Percentiles rank a stretch among this genome's conserved stretches.
Conservation (phyloP, 2,113 vertebrate genomes). For the Heptranchias perlo region DNA sequence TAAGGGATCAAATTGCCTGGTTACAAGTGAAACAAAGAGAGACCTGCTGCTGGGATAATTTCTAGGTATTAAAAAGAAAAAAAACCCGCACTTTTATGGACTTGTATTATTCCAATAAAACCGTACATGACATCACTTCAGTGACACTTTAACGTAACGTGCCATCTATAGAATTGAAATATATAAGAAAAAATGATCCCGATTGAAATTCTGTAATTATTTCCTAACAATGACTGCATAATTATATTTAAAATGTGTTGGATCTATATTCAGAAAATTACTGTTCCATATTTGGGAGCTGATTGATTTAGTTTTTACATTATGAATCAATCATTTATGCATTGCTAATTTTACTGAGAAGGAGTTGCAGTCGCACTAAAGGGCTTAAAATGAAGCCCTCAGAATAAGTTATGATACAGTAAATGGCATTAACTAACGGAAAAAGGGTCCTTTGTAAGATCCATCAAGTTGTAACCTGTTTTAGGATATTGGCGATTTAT, state of each 20-base stretch:
- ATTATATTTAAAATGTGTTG: not conserved
- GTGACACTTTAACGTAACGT: not conserved
- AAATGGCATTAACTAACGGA: not conserved
- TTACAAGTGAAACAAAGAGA: constrained; percentile 34
- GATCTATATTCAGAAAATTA: not conserved
- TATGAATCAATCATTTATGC: not conserved
- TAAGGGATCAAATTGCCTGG: constrained; percentile 35
- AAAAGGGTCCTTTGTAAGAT: not conserved
- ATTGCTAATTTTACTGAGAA: not conserved
- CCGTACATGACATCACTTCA: constrained; percentile 8
- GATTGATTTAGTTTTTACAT: not conserved
- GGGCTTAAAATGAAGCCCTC: not conserved
- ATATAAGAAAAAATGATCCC: not conserved
- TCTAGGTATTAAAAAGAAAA: not conserved
- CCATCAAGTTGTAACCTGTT: not conserved
- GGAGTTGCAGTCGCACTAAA: not conserved
- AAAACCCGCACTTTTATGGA: not conserved
- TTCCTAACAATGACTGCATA: not conserved
- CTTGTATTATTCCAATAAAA: constrained; percentile 3
- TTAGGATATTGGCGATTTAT: not conserved
- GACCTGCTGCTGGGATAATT: constrained; percentile 31
- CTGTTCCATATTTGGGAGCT: not conserved
- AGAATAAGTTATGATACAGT: not conserved
- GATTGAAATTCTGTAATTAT: not conserved
- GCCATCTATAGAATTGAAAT: not conserved